Percentiles rank a stretch among this genome's conserved stretches.
Evolutionary conservation across 2,888 invertebrate species (phyloP).

Genomic region (Physocephala rufipes): DNA sequence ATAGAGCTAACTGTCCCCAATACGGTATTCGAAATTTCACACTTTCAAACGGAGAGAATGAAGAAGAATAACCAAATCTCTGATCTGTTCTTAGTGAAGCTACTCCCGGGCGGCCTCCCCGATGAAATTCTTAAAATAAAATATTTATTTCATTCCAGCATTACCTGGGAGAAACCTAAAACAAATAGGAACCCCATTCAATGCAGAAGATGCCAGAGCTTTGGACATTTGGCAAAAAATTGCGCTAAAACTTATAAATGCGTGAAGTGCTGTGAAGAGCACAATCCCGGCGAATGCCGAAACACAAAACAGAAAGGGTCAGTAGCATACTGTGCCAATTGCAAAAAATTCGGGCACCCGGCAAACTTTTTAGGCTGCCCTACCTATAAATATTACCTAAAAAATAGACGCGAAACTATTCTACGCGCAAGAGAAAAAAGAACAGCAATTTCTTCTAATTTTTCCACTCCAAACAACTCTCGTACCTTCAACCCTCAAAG

Average conservation of each 20-base stretch:
- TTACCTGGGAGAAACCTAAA: conserved; percentile 17
- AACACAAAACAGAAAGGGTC: not conserved
- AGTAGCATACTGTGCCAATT: not conserved
- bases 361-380: not conserved
- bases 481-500: not conserved
- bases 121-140: conserved; percentile 13
- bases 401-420: not conserved
- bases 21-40: not conserved
- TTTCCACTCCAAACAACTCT: not conserved
- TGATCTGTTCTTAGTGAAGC: not conserved
- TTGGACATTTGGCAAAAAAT: conserved; percentile 6
- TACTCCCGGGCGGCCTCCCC: not conserved
- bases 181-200: not conserved
- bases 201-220: conserved; percentile 13
- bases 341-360: not conserved
- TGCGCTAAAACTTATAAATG: not conserved
- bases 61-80: not conserved
- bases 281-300: not conserved
- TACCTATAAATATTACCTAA: not conserved
- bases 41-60: not conserved
- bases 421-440: not conserved
- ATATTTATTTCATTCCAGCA: not conserved
- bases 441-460: not conserved
- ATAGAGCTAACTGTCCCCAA: not conserved
- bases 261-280: not conserved